Base-by-base conservation (phyloP, 2,888 invertebrate species). In the Pseudococcus viburni region DNA sequence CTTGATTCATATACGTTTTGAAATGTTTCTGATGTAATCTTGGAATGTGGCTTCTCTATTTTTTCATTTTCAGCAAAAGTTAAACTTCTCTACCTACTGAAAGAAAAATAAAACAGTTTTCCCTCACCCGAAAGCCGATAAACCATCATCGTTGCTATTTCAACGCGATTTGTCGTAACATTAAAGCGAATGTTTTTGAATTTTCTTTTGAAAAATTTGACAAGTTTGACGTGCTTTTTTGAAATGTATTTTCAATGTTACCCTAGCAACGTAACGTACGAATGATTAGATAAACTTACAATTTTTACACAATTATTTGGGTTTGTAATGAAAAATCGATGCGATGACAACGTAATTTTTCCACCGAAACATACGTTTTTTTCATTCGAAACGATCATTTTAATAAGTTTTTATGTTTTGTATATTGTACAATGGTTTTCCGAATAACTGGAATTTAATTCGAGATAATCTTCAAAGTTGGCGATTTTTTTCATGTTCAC, bases 181-280 rank as follows among this genome's bases (percentile, higher is more conserved):
- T 46, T 15, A 51, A 51, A 51, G 15, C 5, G 15, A 15, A 51
- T 51, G 17, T 51, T 51, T 33, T 33, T 33, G 51, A 15, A 51
- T 51, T 59, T 59, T 19, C 8, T n/a, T 19, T 59, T 9, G n/a
- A 19, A 19, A 19, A 59, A 19, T n/a, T n/a, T 19, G 59, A 59
- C 6, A 33, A 33, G 59, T 59, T 59, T 19, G 19, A 59, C 19
- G 19, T 19, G 6, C 7, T 59, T 59, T n/a, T 59, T 59, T 59
- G 59, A 19, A 59, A 59, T n/a, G 59, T 59, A 19, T 59, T 59
- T 59, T 59, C 59, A 59, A 59, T 59, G 59, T 59, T 59, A 19
- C 59, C 59, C 59, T 59, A 59, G 59, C 59, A 59, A 59, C 59
- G 59, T 19, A 11, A 33, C 26, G 26, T 33, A 33, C 26, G 26